Base-by-base conservation (phyloP, 2,797 vertebrate species). In the Rhinogobio ventralis region DNA sequence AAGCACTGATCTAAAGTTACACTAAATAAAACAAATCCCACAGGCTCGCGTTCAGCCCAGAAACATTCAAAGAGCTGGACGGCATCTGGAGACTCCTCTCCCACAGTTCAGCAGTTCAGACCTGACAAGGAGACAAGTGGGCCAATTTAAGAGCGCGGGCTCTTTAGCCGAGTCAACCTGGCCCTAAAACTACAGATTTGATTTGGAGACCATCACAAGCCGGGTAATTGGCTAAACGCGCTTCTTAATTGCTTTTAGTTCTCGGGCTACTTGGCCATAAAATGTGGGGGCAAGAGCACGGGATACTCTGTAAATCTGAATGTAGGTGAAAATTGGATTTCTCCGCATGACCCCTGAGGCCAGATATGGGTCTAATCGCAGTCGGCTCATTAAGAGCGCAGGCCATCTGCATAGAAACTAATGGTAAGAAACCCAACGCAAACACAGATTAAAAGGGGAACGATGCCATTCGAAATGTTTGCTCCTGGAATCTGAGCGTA, bases 311-410 rank as follows among this genome's bases (percentile, higher is more conserved):
- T 85, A 89, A 87, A 91, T 86, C 88, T 89, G 81, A 86, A 86
- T 77, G 83, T 79, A 83, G 85, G 78, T 87, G 83, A 87, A 90
- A 90, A 89, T 88, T 84, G 82, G 85, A 90, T 89, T 86, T 84
- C 81, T 79, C 69, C 72, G 49, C 8, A 10, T 45, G 86, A 82
- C 71, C 82, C 85, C 86, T 28, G 73, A 87, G 75, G 72, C 85
- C 72, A 55, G 87, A 90, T 81, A 82, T 30, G 60, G 51, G 53
- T 79, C 42, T 79, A 80, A 85, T 85, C 79, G 10, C 57, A 36
- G 72, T 6, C 1, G 68, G 78, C 83, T 85, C 88, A 79, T 88
- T 90, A 87, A 85, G 79, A 74, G 28, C 77, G 42, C 46, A 64
- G 45, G 36, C 85, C 85, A 79, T 89, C 82, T 89, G 87, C 74